These are phyloP conservation scores for Calephelis nemesis DNA, from an alignment of 1,140 invertebrate genomes.

Conservation along the genomic window DNA sequence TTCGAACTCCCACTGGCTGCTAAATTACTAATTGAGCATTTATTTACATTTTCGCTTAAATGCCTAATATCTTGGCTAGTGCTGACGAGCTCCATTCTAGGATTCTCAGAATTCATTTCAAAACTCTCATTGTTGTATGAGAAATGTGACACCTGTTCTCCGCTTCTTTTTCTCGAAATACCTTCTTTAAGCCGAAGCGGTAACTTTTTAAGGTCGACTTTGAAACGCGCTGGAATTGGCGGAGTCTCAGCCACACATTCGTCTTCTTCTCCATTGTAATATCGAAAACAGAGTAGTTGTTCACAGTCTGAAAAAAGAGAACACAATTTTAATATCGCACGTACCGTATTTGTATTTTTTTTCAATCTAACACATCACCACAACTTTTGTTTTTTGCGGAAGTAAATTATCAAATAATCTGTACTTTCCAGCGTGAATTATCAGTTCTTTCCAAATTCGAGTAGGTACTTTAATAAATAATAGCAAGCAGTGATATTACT, in stretches of 20 bases:
- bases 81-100: slow-evolving; percentile 59
- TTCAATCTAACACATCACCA: too few species aligned
- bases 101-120: slow-evolving; percentile 71
- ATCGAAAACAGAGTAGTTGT: slow-evolving; percentile 76
- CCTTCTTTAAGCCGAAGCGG: slow-evolving; percentile 65
- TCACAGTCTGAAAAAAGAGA: slow-evolving; percentile 71
- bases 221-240: slow-evolving; percentile 56
- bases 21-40: slow-evolving; percentile 80
- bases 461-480: too few species aligned
- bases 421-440: too few species aligned
- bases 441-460: too few species aligned
- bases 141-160: slow-evolving; percentile 68
- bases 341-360: too few species aligned
- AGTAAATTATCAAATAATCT: too few species aligned
- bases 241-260: slow-evolving; percentile 71
- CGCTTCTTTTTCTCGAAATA: slow-evolving; percentile 70
- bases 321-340: neutral
- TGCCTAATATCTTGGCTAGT: slow-evolving; percentile 70
- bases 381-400: too few species aligned
- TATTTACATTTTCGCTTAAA: slow-evolving; percentile 74
- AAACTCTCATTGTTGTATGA: slow-evolving; percentile 73
- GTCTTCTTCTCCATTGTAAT: slow-evolving; percentile 74
- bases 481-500: too few species aligned
- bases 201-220: slow-evolving; percentile 68
- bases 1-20: slow-evolving; percentile 59